Evolutionary conservation across 2,797 vertebrate species (phyloP), one percentile per base, ranked within the genome.

Genomic region (Phoxinus dragarum): DNA sequence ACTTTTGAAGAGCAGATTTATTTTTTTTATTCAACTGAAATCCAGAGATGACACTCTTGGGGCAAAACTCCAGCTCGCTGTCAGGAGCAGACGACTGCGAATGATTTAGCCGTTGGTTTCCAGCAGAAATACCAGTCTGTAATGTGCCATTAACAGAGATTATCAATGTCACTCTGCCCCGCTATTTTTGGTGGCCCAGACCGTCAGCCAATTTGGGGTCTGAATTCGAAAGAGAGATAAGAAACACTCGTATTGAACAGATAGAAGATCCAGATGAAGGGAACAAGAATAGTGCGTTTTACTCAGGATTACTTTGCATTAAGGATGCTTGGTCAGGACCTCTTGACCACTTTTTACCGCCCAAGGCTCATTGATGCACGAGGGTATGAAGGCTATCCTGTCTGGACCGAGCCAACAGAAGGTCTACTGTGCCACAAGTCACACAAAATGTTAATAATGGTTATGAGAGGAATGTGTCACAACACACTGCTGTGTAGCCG

Each of bases 71-170:
- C 86, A 87, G 64, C 89, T 86, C 86, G 14, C 84, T 90, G 92
- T 92, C 92, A 91, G 91, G 89, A 79, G 87, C 75, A 88, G 92
- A 93, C 90, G 92, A 92, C 92, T 89, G 88, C 88, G 82, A 87
- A 86, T 90, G 90, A 92, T 91, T 90, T 90, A 91, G 91, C 88
- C 87, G 87, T 87, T 87, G 87, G 89, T 92, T 91, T 93, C 89
- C 91, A 79, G 91, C 52, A 86, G 91, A 92, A 92, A 88, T 42
- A 89, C 88, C 79, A 90, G 91, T 92, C 91, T 91, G 56, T 93
- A 94, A 92, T 89, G 90, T 93, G 92, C 94, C 94, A 94, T 94
- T 94, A 95, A 91, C 89, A 89, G 89, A 93, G 92, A 93, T 94
- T 92, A 95, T 94, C 94, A 93, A 91, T 93, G 94, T 93, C 93